Conservation (phyloP, 1,140 invertebrate genomes). For the Aphaenogaster rudis region DNA sequence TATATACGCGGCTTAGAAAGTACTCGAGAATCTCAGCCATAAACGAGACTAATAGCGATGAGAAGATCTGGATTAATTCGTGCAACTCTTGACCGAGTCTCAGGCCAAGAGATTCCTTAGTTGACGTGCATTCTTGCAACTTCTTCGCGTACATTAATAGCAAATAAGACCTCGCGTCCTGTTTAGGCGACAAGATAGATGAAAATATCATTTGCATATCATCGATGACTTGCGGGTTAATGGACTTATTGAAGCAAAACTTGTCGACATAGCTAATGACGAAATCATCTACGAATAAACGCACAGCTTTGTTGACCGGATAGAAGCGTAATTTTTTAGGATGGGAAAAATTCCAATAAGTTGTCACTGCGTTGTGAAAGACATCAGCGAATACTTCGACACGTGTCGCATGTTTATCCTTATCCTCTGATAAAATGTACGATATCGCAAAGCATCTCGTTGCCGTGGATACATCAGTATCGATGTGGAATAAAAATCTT, state of each 20-base stretch:
- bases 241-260: not conserved
- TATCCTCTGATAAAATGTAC: slow-evolving; percentile 1
- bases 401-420: not conserved
- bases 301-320: slow-evolving; percentile 35
- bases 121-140: not conserved
- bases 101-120: not conserved
- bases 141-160: slow-evolving; percentile 34
- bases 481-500: slow-evolving; percentile 58
- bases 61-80: slow-evolving; percentile 55
- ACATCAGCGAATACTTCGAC: slow-evolving; percentile 24
- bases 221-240: slow-evolving; percentile 27
- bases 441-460: not conserved
- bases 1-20: not conserved
- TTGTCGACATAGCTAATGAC: not conserved
- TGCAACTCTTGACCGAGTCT: slow-evolving; percentile 38
- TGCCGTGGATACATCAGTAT: not conserved
- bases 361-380: not conserved
- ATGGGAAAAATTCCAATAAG: not conserved
- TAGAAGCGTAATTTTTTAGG: not conserved
- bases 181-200: slow-evolving; percentile 33
- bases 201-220: slow-evolving; percentile 51
- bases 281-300: slow-evolving; percentile 33
- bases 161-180: slow-evolving; percentile 64
- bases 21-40: not conserved
- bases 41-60: not conserved